phyloP scores from a whole-genome alignment of 1,140 invertebrate genomes.

The Lasioglossum baleicum region DNA sequence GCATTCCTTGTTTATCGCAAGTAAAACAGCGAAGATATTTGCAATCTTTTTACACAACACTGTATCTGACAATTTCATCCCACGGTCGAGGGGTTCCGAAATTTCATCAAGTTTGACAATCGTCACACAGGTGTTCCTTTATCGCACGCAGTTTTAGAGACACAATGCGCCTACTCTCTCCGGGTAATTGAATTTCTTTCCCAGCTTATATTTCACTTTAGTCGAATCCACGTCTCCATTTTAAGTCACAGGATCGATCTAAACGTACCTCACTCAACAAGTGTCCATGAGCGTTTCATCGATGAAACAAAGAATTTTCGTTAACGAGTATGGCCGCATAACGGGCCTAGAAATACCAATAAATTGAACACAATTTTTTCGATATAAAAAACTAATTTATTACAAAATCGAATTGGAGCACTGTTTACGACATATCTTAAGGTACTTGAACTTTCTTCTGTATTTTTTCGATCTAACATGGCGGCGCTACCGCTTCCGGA shows the following conservation, averaged over 20 bases:
- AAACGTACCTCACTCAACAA: neutral
- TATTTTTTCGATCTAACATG: no score
- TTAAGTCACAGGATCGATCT: neutral
- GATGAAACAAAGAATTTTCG: neutral
- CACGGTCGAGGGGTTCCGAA: neutral
- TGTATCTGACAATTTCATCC: conserved; percentile 17
- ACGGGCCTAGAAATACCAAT: no score
- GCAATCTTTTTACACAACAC: neutral
- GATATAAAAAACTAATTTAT: no score
- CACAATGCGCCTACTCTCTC: conserved; percentile 12
- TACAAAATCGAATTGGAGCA: no score
- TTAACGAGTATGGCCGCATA: neutral
- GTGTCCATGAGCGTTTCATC: no score
- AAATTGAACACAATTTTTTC: no score
- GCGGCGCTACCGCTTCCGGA: no score
- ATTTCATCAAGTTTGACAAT: conserved; percentile 32
- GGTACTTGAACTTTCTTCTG: no score
- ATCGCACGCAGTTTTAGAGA: conserved; percentile 26
- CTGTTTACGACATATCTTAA: no score
- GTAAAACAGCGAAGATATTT: neutral
- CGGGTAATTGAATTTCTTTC: conserved; percentile 29
- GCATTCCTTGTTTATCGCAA: neutral
- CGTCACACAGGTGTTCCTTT: conserved; percentile 28
- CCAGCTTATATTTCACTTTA: neutral
- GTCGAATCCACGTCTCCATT: neutral